These are phyloP conservation scores for Microcebus murinus DNA, from an alignment of 2,113 vertebrate genomes.

Conservation along the genomic window DNA sequence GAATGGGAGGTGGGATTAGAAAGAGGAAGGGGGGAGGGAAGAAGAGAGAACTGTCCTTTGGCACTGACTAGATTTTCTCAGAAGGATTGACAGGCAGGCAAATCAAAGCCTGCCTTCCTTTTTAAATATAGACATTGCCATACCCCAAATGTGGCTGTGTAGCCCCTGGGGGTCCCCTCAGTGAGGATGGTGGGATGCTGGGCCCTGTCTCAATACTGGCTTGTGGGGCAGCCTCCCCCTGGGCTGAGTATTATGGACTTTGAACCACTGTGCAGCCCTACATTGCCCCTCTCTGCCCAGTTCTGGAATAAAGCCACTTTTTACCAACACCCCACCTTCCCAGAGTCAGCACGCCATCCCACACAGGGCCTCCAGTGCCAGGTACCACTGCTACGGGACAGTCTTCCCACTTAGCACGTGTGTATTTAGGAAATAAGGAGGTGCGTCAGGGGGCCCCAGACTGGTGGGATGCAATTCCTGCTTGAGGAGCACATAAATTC, in stretches of 20 bases:
- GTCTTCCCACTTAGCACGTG: neutral
- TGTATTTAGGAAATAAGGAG: neutral
- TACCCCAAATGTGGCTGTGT: neutral
- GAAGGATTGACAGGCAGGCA: neutral
- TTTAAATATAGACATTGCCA: neutral
- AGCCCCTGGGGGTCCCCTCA: neutral
- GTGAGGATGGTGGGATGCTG: neutral
- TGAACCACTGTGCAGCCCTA: neutral
- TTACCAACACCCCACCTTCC: neutral
- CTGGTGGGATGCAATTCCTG: neutral
- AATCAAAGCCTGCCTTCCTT: neutral
- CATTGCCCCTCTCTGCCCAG: neutral
- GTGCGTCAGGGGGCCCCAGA: neutral
- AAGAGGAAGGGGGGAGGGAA: neutral
- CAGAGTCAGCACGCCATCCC: neutral
- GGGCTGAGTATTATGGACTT: neutral
- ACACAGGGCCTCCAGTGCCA: neutral
- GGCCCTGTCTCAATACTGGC: neutral
- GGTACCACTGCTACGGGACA: neutral
- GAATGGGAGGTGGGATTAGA: neutral
- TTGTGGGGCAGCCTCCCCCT: neutral
- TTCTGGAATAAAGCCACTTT: neutral
- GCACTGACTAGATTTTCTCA: neutral
- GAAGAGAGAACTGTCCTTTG: neutral
- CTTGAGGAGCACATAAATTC: neutral